A percentile compares a stretch with the other conserved stretches of the same genome.
Evolutionary conservation across 2,888 invertebrate genomes (phyloP).

Genomic region (Melipona beecheii): DNA sequence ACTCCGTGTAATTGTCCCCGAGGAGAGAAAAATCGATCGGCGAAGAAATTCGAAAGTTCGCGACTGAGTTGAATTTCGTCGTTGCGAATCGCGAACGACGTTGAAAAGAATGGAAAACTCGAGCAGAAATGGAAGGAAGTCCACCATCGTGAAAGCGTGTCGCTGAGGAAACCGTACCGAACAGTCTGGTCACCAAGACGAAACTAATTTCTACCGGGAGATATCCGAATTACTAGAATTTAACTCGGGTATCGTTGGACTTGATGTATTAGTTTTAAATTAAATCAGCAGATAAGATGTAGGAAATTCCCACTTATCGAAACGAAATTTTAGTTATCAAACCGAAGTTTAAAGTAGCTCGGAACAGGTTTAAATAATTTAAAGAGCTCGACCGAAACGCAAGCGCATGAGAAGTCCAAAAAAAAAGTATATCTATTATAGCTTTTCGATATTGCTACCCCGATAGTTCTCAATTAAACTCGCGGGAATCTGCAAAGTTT

Average conservation of each 20-base stretch:
- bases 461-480: neutral
- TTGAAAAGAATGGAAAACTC: neutral
- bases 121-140: neutral
- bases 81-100: slow-evolving; percentile 6
- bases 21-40: slow-evolving; percentile 45
- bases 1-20: slow-evolving; percentile 36
- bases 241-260: too few relatives aligned
- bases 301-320: neutral
- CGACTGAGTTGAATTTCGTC: slow-evolving; percentile 20
- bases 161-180: slow-evolving; percentile 44
- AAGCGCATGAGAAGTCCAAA: neutral
- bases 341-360: too few relatives aligned
- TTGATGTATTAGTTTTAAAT: too few relatives aligned
- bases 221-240: slow-evolving; percentile 6
- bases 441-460: neutral
- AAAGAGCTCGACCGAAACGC: too few relatives aligned
- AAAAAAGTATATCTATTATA: neutral
- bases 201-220: slow-evolving; percentile 25
- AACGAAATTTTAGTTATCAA: neutral
- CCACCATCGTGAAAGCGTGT: slow-evolving; percentile 51
- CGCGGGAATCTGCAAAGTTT: neutral
- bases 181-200: slow-evolving; percentile 17
- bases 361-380: too few relatives aligned
- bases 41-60: slow-evolving; percentile 61
- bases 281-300: too few relatives aligned